Evolutionary conservation across 2,113 vertebrate species (phyloP).

Genomic region (Trachemys scripta): DNA sequence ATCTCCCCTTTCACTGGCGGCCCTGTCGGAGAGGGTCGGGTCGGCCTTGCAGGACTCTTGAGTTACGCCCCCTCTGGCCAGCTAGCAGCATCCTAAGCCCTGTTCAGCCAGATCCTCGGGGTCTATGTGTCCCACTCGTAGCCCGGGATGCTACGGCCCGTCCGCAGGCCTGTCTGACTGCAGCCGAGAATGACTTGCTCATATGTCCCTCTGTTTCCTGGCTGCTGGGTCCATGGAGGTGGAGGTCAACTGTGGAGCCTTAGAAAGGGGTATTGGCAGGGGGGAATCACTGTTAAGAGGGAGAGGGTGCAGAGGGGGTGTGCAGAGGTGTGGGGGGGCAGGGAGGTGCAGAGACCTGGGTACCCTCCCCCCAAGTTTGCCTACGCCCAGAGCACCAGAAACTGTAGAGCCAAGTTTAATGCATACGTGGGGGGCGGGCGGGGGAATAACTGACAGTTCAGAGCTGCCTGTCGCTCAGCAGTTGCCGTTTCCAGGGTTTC

Average conservation of each 20-base stretch:
- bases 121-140: too few relatives aligned
- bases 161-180: too few relatives aligned
- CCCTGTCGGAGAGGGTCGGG: too few relatives aligned
- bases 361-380: background rate
- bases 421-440: background rate
- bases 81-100: background rate
- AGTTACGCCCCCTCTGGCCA: background rate
- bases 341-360: background rate
- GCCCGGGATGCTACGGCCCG: too few relatives aligned
- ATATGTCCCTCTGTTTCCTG: too few relatives aligned
- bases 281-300: too few relatives aligned
- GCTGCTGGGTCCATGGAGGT: too few relatives aligned
- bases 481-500: background rate
- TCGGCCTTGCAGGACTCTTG: background rate
- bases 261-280: too few relatives aligned
- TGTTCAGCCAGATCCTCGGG: too few relatives aligned
- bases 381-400: too few relatives aligned
- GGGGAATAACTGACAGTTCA: background rate
- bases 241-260: too few relatives aligned
- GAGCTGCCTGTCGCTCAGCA: background rate
- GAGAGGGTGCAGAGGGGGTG: background rate
- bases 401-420: background rate
- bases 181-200: too few relatives aligned
- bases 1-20: background rate
- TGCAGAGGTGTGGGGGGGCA: background rate